Evolutionary conservation across 2,888 invertebrate genomes (phyloP).

Genomic region (Sclerodermus sp.): DNA sequence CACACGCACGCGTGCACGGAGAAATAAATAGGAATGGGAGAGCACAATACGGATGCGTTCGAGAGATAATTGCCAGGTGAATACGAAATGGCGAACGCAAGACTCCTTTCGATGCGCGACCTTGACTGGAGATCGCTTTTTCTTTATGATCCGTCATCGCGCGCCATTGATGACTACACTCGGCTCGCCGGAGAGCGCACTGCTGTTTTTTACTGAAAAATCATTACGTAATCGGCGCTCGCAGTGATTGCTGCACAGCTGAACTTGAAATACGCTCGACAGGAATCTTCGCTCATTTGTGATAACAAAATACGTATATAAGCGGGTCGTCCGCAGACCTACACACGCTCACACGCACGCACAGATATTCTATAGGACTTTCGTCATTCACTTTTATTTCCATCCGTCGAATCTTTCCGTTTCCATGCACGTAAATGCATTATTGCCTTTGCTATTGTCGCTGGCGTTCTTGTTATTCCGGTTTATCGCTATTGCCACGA

Average conservation of each 20-base stretch:
- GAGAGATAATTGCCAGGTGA: constrained; percentile 35
- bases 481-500: too few relatives aligned
- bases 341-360: too few relatives aligned
- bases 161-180: constrained; percentile 34
- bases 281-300: constrained; percentile 1
- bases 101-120: constrained; percentile 43
- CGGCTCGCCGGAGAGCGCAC: constrained; percentile 18
- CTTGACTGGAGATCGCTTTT: constrained; percentile 50
- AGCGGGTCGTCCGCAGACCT: too few relatives aligned
- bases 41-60: constrained; percentile 14
- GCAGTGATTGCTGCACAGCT: constrained; percentile 24
- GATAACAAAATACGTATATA: too few relatives aligned
- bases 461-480: too few relatives aligned
- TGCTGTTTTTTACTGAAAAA: constrained; percentile 15
- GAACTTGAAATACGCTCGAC: constrained; percentile 30
- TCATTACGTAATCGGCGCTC: constrained; percentile 23
- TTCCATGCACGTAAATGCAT: too few relatives aligned
- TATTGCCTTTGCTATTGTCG: too few relatives aligned
- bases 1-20: constrained; percentile 16
- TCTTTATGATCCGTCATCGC: constrained; percentile 37
- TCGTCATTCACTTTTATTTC: too few relatives aligned
- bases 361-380: too few relatives aligned
- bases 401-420: too few relatives aligned
- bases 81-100: constrained; percentile 38
- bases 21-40: constrained; percentile 3